Base-by-base conservation (phyloP, 2,113 vertebrate genomes). In the Gulo gulo region DNA sequence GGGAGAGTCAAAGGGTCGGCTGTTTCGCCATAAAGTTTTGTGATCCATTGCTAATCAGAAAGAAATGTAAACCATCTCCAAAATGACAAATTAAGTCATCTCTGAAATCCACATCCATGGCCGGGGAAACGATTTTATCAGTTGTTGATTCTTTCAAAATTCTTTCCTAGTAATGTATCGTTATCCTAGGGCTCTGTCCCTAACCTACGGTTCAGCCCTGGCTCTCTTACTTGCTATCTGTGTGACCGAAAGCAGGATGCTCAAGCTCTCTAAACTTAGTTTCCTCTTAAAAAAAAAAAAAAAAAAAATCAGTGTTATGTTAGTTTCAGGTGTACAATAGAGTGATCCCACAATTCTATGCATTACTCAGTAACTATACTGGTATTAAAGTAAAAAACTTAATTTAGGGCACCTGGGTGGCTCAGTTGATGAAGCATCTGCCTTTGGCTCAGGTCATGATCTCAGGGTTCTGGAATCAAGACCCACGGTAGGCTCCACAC, bases 401-500 rank as follows among this genome's bases (percentile, higher is more conserved):
- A 26, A 45, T 74, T 36, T 36, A 36, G 63, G 63, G 14, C 31
- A 7, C 14, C 31, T 67, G 31, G 31, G 14, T 67, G 14, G 63
- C 63, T 67, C 63, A 34, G 63, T 67, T 15, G 7, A 6, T 67
- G 15, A 67, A 16, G 63, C 6, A 15, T 67, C 63, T 67, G 63
- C 31, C 31, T 67, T 67, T 15, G 31, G 63, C 15, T 67, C 6
- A 34, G 63, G 63, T 67, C 63, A 16, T 67, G 63, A 16, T 67
- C 31, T 31, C 63, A 67, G 63, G 31, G 14, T 7, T 15, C 63
- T 34, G 63, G 63, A 14, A 67, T 67, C 1, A 31, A 67, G 63
- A 7, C 14, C 31, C 31, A 1, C 1, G 7, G 34, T 7, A 0
- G 6, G 31, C 63, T 67, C 6, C 31, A 15, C 7, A 7, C 14